Conservation (phyloP, 1,140 invertebrate genomes). For the Pissodes strobi region DNA sequence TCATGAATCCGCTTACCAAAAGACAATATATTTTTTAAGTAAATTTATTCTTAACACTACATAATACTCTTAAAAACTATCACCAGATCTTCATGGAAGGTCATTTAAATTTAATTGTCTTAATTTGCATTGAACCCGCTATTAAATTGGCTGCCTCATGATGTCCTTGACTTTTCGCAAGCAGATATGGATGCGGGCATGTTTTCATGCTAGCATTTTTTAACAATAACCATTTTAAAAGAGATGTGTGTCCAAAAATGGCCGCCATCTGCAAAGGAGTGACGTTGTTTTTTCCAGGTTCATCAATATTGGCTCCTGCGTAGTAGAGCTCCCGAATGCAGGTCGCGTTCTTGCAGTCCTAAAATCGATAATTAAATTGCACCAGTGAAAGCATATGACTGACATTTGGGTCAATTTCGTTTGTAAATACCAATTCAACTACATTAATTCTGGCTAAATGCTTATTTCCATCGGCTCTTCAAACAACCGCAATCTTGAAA, state of each 20-base stretch:
- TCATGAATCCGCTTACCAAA: no score
- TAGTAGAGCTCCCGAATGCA: slow-evolving; percentile 49
- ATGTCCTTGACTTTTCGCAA: slow-evolving; percentile 36
- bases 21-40: no score
- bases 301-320: slow-evolving; percentile 48
- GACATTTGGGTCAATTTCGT: no score
- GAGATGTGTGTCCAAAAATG: slow-evolving; percentile 46
- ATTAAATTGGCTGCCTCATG: slow-evolving; percentile 31
- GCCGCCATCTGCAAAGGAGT: slow-evolving; percentile 48
- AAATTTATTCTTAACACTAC: no score
- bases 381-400: no score
- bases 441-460: not conserved
- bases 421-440: no score
- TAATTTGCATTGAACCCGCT: slow-evolving; percentile 1
- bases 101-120: slow-evolving; percentile 10
- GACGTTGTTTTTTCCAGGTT: slow-evolving; percentile 35
- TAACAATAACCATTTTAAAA: slow-evolving; percentile 46
- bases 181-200: slow-evolving; percentile 36
- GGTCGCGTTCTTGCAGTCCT: slow-evolving; percentile 41
- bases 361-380: not conserved
- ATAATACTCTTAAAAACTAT: no score
- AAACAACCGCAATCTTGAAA: not conserved
- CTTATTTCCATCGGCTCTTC: not conserved
- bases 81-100: no score
- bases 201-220: slow-evolving; percentile 41